phyloP scores from a whole-genome alignment of 1,140 invertebrate genomes.

The Anagrus nilaparvatae region DNA sequence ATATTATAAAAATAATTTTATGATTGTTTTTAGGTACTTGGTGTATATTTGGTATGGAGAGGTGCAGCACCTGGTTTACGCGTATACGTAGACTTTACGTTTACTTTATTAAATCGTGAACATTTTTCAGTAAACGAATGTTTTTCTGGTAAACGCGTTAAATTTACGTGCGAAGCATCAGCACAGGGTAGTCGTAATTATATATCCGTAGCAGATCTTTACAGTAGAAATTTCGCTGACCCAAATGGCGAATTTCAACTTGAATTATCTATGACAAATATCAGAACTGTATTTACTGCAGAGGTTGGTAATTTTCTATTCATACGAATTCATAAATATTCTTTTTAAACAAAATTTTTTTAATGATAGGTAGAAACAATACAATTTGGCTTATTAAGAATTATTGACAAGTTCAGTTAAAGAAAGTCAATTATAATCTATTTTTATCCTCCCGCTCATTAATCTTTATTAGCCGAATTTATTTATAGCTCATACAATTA shows the following conservation, averaged over 20 bases:
- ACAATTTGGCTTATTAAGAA: no score
- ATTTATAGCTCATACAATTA: no score
- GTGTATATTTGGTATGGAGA: conserved; percentile 72
- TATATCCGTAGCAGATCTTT: conserved; percentile 67
- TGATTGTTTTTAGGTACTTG: conserved; percentile 48
- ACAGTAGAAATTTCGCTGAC: conserved; percentile 67
- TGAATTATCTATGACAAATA: conserved; percentile 68
- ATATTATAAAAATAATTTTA: neutral
- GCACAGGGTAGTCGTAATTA: conserved; percentile 72
- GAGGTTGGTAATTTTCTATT: conserved; percentile 56
- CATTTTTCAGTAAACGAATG: conserved; percentile 79
- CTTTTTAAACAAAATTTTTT: no score
- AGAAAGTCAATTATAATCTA: no score
- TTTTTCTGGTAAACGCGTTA: conserved; percentile 69
- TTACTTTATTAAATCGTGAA: conserved; percentile 74
- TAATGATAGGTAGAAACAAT: no score
- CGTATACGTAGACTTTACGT: conserved; percentile 74
- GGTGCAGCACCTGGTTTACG: conserved; percentile 63
- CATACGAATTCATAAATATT: no score
- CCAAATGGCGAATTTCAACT: conserved; percentile 76
- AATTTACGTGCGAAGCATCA: conserved; percentile 65
- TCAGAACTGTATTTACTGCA: conserved; percentile 66
- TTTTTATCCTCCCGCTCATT: no score
- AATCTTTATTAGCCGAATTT: no score
- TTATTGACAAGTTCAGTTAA: no score